Evolutionary conservation across 2,888 invertebrate genomes (phyloP).

Genomic region (Caenorhabditis sp.): DNA sequence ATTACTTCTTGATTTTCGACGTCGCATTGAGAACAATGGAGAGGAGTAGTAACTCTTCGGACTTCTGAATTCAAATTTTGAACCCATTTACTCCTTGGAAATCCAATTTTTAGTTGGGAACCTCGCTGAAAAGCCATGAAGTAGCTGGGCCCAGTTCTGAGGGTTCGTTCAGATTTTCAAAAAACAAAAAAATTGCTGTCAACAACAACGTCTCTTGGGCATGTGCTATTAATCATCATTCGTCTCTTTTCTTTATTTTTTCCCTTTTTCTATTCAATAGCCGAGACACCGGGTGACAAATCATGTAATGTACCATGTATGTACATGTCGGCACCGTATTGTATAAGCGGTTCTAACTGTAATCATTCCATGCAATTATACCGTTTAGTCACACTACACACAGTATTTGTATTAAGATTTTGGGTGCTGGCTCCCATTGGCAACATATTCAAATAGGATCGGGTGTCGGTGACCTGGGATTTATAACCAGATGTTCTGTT

Average conservation of each 20-base stretch:
- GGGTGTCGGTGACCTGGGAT: too few species aligned
- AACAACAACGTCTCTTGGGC: constrained; percentile 15
- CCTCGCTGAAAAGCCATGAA: neutral
- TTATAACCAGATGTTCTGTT: too few species aligned
- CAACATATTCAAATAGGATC: neutral
- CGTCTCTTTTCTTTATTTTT: constrained; percentile 13
- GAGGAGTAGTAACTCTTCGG: neutral
- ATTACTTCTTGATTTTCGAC: constrained; percentile 52
- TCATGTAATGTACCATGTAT: constrained; percentile 45
- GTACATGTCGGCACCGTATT: constrained; percentile 57
- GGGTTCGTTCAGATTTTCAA: neutral
- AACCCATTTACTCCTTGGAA: neutral
- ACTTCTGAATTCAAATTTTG: neutral
- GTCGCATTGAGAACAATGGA: constrained; percentile 32
- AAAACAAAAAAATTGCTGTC: neutral
- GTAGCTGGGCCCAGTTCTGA: too few species aligned
- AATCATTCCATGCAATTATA: constrained; percentile 63
- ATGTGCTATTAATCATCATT: constrained; percentile 43
- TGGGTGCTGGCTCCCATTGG: constrained; percentile 11
- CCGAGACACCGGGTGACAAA: constrained; percentile 28
- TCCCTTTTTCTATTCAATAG: constrained; percentile 32
- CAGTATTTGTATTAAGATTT: constrained; percentile 26
- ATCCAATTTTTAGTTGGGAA: constrained; percentile 7
- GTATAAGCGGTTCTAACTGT: constrained; percentile 44
- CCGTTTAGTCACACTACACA: constrained; percentile 59